Percentiles rank a stretch among this genome's conserved stretches.
phyloP scores from a whole-genome alignment of 1,140 invertebrate species.

The Drosophila navojoa region DNA sequence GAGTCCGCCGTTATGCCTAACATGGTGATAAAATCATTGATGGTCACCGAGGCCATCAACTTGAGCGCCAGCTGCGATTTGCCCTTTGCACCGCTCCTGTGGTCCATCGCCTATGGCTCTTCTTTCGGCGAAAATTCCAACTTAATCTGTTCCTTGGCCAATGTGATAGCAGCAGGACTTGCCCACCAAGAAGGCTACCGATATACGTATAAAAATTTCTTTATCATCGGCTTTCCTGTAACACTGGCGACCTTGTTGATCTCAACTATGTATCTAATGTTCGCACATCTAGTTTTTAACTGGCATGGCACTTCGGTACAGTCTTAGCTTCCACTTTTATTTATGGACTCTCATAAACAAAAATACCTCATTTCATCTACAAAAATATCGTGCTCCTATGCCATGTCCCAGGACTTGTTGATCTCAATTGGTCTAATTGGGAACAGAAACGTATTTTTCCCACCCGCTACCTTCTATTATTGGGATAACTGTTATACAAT shows the following conservation, averaged over 20 bases:
- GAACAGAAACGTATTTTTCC: too few species aligned
- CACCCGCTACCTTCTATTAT: too few species aligned
- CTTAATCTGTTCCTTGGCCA: constrained; percentile 90
- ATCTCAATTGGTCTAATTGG: too few species aligned
- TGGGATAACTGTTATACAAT: too few species aligned
- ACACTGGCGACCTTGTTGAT: constrained; percentile 87
- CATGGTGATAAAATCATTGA: constrained; percentile 92
- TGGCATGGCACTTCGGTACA: constrained; percentile 84
- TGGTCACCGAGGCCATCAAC: constrained; percentile 88
- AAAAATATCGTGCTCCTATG: too few species aligned
- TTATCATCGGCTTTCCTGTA: constrained; percentile 89
- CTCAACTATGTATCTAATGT: constrained; percentile 87
- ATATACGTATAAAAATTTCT: constrained; percentile 86
- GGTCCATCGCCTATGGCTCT: constrained; percentile 89
- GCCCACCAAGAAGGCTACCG: constrained; percentile 92
- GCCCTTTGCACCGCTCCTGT: constrained; percentile 88
- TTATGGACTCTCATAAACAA: too few species aligned
- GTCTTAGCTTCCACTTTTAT: too few species aligned
- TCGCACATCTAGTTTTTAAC: constrained; percentile 87
- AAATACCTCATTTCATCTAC: too few species aligned
- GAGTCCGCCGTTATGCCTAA: constrained; percentile 91
- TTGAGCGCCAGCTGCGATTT: constrained; percentile 86
- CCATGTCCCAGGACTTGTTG: too few species aligned
- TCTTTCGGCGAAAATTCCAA: constrained; percentile 92
- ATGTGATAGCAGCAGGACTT: constrained; percentile 91